Evolutionary conservation across 2,113 vertebrate species (phyloP).

Genomic region (Merops nubicus): DNA sequence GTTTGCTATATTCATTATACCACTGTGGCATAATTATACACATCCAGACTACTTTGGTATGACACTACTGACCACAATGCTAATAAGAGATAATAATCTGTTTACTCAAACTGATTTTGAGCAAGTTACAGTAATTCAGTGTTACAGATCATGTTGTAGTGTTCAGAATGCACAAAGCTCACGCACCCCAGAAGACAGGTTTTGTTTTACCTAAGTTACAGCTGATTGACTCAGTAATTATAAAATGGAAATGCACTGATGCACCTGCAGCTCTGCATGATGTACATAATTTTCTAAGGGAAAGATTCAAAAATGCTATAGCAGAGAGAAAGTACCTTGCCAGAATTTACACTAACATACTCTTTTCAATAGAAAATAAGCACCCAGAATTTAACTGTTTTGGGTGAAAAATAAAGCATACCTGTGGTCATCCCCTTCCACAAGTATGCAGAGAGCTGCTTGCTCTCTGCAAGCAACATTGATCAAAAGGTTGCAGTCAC

Average conservation of each 20-base stretch:
- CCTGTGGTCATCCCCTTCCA: background rate
- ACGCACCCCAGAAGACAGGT: background rate
- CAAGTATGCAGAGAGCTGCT: background rate
- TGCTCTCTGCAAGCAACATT: background rate
- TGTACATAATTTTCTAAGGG: background rate
- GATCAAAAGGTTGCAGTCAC: background rate
- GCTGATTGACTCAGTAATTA: background rate
- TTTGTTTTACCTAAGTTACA: background rate
- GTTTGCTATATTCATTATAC: background rate
- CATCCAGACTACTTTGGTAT: constrained; percentile 7
- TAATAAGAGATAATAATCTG: constrained; percentile 17
- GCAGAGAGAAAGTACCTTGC: background rate
- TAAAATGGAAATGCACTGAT: constrained; percentile 29
- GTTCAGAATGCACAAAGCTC: background rate
- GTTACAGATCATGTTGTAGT: background rate
- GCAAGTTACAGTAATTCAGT: constrained; percentile 17
- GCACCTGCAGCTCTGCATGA: no score
- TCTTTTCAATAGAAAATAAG: background rate
- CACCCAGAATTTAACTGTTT: background rate
- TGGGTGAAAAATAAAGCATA: background rate
- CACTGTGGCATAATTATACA: background rate
- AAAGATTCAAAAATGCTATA: background rate
- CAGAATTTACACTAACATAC: background rate
- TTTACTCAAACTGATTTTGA: constrained; percentile 26
- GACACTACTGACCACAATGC: constrained; percentile 32